These are phyloP conservation scores for Eristalis pertinax DNA, from an alignment of 2,888 invertebrate species.

Conservation along the genomic window DNA sequence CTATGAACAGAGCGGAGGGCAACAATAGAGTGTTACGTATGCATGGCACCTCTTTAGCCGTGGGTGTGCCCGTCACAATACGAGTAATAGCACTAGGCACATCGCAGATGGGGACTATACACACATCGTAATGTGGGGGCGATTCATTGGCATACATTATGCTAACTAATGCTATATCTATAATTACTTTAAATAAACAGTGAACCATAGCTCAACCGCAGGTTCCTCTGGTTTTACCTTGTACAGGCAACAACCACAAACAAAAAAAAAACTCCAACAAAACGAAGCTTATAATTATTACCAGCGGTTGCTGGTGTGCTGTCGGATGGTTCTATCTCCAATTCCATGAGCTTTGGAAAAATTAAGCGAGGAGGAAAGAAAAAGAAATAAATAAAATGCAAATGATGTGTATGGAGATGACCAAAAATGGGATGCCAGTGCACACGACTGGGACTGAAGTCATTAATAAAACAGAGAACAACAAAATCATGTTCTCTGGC, in stretches of 20 bases:
- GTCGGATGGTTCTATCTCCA: neutral
- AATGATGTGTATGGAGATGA: slow-evolving; percentile 50
- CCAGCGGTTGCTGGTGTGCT: slow-evolving; percentile 13
- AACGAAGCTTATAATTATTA: slow-evolving; percentile 26
- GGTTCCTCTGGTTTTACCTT: neutral
- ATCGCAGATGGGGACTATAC: neutral
- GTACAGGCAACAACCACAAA: neutral
- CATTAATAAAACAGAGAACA: slow-evolving; percentile 49
- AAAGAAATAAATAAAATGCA: slow-evolving; percentile 44
- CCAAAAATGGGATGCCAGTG: slow-evolving; percentile 58
- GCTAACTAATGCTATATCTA: slow-evolving; percentile 48
- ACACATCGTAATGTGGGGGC: slow-evolving; percentile 13
- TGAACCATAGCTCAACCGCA: slow-evolving; percentile 15
- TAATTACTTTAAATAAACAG: slow-evolving; percentile 54
- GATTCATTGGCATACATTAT: slow-evolving; percentile 46
- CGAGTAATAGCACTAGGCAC: slow-evolving; percentile 23
- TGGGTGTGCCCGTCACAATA: slow-evolving; percentile 61
- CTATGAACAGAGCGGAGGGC: neutral
- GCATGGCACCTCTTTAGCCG: slow-evolving; percentile 52
- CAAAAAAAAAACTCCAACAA: neutral
- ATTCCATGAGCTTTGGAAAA: slow-evolving; percentile 1
- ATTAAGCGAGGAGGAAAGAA: slow-evolving; percentile 1
- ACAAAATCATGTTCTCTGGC: slow-evolving; percentile 56
- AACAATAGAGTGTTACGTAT: slow-evolving; percentile 39
- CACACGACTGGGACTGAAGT: slow-evolving; percentile 47